A percentile compares a stretch with the other conserved stretches of the same genome.
Evolutionary conservation across 2,113 vertebrate species (phyloP).

Genomic region (Gallinago undulata): DNA sequence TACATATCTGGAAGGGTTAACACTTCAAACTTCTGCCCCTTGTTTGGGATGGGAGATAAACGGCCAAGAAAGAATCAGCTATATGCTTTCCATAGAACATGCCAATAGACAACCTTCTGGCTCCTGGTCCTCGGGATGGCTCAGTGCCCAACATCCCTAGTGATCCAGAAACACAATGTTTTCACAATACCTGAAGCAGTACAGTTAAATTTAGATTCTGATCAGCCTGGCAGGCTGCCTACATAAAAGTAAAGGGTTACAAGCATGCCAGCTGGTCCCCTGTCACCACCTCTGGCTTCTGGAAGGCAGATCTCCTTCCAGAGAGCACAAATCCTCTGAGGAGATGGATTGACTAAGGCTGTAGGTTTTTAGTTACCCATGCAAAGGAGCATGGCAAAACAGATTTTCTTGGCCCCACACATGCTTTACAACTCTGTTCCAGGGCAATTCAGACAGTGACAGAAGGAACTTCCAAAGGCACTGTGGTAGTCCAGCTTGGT

Average conservation of each 20-base stretch:
- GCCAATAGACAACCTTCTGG: slow-evolving; percentile 49
- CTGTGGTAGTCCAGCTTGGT: slow-evolving; percentile 28
- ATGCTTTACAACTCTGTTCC: slow-evolving; percentile 13
- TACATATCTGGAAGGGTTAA: slow-evolving; percentile 29
- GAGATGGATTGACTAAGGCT: not conserved
- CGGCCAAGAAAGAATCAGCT: slow-evolving; percentile 16
- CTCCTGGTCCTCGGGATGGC: slow-evolving; percentile 1
- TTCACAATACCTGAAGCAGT: slow-evolving; percentile 45
- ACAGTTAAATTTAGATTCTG: slow-evolving; percentile 31
- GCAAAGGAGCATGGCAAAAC: slow-evolving; percentile 29
- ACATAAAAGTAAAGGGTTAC: not conserved
- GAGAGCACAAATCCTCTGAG: not conserved
- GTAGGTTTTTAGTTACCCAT: slow-evolving; percentile 35
- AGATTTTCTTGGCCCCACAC: slow-evolving; percentile 14
- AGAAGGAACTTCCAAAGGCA: slow-evolving; percentile 31
- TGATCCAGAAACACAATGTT: slow-evolving; percentile 42
- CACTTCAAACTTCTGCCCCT: not conserved
- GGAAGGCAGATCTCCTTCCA: slow-evolving; percentile 15
- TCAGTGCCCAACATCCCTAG: slow-evolving; percentile 25
- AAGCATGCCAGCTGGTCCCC: not conserved
- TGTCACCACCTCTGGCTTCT: slow-evolving; percentile 24
- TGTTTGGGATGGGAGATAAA: slow-evolving; percentile 24
- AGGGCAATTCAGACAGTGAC: slow-evolving; percentile 19
- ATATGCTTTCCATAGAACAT: slow-evolving; percentile 44
- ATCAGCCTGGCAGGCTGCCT: not conserved